Base-by-base conservation (phyloP, 2,797 vertebrate species). In the Dallia pectoralis region DNA sequence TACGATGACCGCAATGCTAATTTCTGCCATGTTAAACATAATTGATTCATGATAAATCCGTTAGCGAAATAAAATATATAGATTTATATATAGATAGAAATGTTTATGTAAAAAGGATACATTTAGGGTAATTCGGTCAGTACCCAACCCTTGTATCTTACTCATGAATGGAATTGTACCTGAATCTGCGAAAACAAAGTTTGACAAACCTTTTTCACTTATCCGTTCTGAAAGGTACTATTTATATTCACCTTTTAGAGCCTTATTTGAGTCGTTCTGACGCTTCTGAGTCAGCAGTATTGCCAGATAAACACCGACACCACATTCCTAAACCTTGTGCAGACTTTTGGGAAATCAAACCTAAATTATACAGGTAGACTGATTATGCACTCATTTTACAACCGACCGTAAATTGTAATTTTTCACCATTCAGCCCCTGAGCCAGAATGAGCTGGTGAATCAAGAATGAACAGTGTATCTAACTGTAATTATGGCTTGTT, bases 171-270 rank as follows among this genome's bases (percentile, higher is more conserved):
- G 71, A 73, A 80, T 77, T 70, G 68, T 61, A 70, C 56, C 22
- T 69, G 78, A 82, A 71, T 53, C 75, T 74, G 27, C 69, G 33
- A 80, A 74, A 82, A 82, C 74, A 76, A 8, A 44, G 32, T 70
- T 22, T 78, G 64, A 70, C 76, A 76, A 62, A 56, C 70, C 74
- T 66, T 77, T 56, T 80, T 49, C 71, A 71, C 51, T 73, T 62
- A 6, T 29, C 22, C 22, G 14, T 69, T 74, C 73, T 64, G 72
- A 70, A 22, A 56, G 56, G 65, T 72, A 67, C 64, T 30, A 51
- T 49, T 51, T 48, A 22, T 8, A 18, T 32, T 29, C 27, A 29
- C 27, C 27, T 49, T 48, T 29, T 30, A 22, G 18, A 56, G 19
- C 3, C 7, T 22, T 56, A 11, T 25, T 61, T 12, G 9, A 9